Evolutionary conservation across 2,888 invertebrate species (phyloP).

Genomic region (Atherix ibis): DNA sequence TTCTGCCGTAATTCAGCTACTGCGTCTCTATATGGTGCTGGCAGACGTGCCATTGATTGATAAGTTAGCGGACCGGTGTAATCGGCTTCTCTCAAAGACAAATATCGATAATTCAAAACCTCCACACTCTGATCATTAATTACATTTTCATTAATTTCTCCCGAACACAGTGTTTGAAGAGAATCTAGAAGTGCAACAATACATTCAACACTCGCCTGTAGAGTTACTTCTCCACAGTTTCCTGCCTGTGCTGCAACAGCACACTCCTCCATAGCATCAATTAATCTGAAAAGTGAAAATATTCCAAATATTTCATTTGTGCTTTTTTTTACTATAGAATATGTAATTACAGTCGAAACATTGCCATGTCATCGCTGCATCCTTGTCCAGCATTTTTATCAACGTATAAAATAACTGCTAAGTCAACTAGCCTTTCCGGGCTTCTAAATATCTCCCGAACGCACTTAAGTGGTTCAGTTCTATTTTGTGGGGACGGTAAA

Average conservation of each 20-base stretch:
- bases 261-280: slow-evolving; percentile 87
- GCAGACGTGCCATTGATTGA: slow-evolving; percentile 65
- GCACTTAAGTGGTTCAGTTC: slow-evolving; percentile 71
- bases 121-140: slow-evolving; percentile 35
- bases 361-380: slow-evolving; percentile 61
- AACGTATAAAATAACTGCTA: slow-evolving; percentile 43
- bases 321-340: neutral
- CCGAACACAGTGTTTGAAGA: slow-evolving; percentile 66
- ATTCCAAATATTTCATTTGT: neutral
- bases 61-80: slow-evolving; percentile 75
- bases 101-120: slow-evolving; percentile 49
- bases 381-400: slow-evolving; percentile 49
- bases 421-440: slow-evolving; percentile 62
- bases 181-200: slow-evolving; percentile 70
- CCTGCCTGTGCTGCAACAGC: slow-evolving; percentile 49
- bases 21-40: slow-evolving; percentile 64
- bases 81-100: slow-evolving; percentile 54
- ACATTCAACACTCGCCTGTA: slow-evolving; percentile 69
- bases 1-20: slow-evolving; percentile 50
- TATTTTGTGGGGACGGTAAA: slow-evolving; percentile 70
- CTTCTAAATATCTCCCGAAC: slow-evolving; percentile 54
- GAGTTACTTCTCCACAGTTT: slow-evolving; percentile 55
- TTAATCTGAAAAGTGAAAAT: slow-evolving; percentile 43
- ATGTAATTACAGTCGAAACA: slow-evolving; percentile 54
- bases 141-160: slow-evolving; percentile 46